Conservation (phyloP, 2,888 invertebrate genomes). For the Disparrhopalites patrizii region DNA sequence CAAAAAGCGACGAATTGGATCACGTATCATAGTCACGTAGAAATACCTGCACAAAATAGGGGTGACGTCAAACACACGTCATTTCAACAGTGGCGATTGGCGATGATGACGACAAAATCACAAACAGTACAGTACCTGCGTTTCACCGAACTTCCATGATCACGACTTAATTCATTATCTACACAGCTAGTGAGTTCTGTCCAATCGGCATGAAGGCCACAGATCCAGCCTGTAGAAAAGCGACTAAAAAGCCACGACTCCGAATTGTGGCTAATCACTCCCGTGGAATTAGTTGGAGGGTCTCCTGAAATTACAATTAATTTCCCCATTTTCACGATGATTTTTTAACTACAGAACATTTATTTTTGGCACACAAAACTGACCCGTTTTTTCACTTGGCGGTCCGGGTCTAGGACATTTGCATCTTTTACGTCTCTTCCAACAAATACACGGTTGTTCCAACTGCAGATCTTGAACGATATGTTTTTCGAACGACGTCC, state of each 20-base stretch:
- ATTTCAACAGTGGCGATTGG: neutral
- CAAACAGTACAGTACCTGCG: constrained; percentile 54
- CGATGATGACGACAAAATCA: neutral
- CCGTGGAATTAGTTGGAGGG: neutral
- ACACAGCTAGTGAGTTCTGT: constrained; percentile 92
- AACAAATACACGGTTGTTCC: constrained; percentile 90
- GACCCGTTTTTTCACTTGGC: neutral
- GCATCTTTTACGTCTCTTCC: constrained; percentile 79
- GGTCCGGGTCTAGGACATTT: constrained; percentile 75
- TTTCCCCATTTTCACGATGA: no score
- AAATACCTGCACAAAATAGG: constrained; percentile 68
- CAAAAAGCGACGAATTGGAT: constrained; percentile 88
- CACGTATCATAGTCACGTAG: constrained; percentile 90
- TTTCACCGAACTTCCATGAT: constrained; percentile 76
- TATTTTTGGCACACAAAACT: neutral
- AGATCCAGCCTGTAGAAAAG: constrained; percentile 96
- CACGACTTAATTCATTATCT: constrained; percentile 79
- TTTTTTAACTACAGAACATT: no score
- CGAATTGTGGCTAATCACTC: constrained; percentile 31
- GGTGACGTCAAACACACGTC: neutral
- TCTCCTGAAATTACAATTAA: neutral
- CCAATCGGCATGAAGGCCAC: constrained; percentile 97
- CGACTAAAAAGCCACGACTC: constrained; percentile 97
- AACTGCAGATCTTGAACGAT: constrained; percentile 90
- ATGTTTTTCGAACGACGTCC: constrained; percentile 94